Base-by-base conservation (phyloP, 2,888 invertebrate genomes). In the Cephus pygmeus region DNA sequence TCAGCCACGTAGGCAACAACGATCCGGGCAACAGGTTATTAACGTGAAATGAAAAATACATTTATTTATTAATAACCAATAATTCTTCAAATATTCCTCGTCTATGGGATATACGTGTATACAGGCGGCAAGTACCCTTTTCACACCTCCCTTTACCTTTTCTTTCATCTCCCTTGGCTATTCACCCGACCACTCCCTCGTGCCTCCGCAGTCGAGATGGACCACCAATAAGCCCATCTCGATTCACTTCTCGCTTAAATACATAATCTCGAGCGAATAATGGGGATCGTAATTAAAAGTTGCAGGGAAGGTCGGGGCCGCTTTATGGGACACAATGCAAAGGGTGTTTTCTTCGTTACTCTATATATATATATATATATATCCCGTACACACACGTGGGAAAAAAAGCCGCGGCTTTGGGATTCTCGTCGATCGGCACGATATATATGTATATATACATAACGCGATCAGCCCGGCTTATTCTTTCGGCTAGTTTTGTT, bases 211-310 rank as follows among this genome's bases (percentile, higher is more conserved):
- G 35, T 35, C 1, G 56, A 23, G 56, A 56, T 56, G 23, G 56
- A 56, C 56, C 56, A 23, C 23, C 56, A 56, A 56, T 56, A 23
- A 56, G 56, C 56, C 56, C 23, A 23, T 56, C 56, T 23, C 56
- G 56, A 56, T 56, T 23, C 23, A 56, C 56, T 56, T 56, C 56
- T 56, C 56, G 56, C 56, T 56, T 56, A 56, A 56, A 76, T 56
- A 82, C 83, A 80, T 83, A 85, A 85, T 83, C 83, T 84, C 81
- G 76, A 77, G 79, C 79, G 81, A 83, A 81, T 83, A 83, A 83
- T 83, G 83, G 83, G 75, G 79, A 77, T 79, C 81, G 86, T 86
- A 86, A 86, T 85, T 86, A 86, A 85, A 85, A 86, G 83, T 82
- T 83, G 83, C 36, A 34, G 33, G 30, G 35, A 30, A 34, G 30